Evolutionary conservation across 2,888 invertebrate genomes (phyloP).

Genomic region (Abscondita cerata): DNA sequence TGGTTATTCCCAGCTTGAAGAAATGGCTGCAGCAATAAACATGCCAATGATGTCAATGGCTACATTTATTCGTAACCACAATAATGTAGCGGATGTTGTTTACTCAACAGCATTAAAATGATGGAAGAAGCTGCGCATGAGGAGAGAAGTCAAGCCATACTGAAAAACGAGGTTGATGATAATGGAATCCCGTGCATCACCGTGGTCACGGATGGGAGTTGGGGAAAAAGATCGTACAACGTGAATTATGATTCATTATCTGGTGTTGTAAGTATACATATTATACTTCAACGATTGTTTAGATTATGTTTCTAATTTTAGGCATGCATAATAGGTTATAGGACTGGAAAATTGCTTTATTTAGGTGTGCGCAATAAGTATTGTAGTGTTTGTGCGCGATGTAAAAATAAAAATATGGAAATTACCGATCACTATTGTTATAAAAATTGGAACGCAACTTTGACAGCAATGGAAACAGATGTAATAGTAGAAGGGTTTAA

Average conservation of each 20-base stretch:
- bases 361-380: background rate
- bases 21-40: no score
- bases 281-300: background rate
- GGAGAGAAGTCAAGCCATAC: background rate
- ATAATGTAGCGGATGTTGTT: background rate
- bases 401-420: background rate
- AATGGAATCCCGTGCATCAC: conserved; percentile 11
- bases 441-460: conserved; percentile 20
- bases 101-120: background rate
- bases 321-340: background rate
- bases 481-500: conserved; percentile 17
- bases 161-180: background rate
- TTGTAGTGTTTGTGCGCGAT: background rate
- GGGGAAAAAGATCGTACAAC: conserved; percentile 2
- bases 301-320: background rate
- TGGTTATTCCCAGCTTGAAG: no score
- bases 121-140: background rate
- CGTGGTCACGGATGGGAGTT: conserved; percentile 1
- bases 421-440: conserved; percentile 8
- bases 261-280: background rate
- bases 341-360: background rate
- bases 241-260: background rate
- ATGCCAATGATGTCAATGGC: background rate
- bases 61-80: background rate
- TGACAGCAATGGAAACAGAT: conserved; percentile 19